Evolutionary conservation across 2,113 vertebrate genomes (phyloP).

Genomic region (Chaetorhynchus papuensis): DNA sequence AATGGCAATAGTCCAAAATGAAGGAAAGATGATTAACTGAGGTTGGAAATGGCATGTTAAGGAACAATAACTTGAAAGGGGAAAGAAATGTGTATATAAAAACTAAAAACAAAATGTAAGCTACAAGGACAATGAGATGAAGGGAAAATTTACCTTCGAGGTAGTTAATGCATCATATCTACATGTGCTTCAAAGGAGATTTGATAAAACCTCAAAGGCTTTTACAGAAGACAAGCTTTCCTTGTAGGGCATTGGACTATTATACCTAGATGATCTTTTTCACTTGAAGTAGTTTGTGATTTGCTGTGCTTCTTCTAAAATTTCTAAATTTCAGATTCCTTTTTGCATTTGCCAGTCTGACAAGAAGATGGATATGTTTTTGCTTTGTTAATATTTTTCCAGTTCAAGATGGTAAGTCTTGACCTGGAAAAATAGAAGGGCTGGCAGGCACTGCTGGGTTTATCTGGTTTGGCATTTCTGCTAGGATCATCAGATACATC

Average conservation of each 20-base stretch:
- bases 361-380: background rate
- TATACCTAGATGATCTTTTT: background rate
- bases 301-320: background rate
- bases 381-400: background rate
- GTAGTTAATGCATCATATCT: background rate
- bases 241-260: background rate
- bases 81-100: background rate
- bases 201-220: background rate
- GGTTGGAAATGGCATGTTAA: background rate
- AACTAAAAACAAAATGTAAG: conserved; percentile 18
- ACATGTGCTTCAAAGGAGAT: background rate
- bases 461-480: background rate
- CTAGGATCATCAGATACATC: background rate
- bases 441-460: background rate
- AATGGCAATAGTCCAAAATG: conserved; percentile 3
- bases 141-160: background rate
- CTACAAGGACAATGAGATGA: background rate
- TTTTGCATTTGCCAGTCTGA: background rate
- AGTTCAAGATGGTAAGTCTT: background rate
- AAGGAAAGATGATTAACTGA: conserved; percentile 1
- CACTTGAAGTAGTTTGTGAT: background rate
- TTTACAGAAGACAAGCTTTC: background rate
- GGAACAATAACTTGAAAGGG: conserved; percentile 7
- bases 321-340: background rate
- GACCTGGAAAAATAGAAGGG: background rate